Percentiles rank a stretch among this genome's conserved stretches.
Conservation (phyloP, 2,797 vertebrate genomes). For the Pangasius sanitwongsei region DNA sequence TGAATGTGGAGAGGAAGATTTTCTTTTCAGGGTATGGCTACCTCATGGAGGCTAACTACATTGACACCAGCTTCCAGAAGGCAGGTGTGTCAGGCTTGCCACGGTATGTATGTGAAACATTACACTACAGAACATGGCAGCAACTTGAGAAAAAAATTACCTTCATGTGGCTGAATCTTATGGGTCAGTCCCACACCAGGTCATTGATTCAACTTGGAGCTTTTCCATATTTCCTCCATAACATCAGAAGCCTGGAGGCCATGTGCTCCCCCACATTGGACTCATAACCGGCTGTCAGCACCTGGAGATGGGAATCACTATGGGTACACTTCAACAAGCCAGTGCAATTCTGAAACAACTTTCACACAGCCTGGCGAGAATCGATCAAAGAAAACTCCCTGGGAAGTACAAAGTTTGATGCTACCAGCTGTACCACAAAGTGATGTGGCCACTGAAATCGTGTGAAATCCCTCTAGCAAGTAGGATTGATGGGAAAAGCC, state of each 20-base stretch:
- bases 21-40: not conserved
- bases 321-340: not conserved
- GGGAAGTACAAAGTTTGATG: not conserved
- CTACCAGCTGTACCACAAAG: not conserved
- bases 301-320: too few species aligned
- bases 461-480: not conserved
- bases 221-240: not conserved
- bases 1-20: not conserved
- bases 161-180: not conserved
- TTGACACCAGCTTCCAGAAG: not conserved
- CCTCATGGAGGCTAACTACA: not conserved
- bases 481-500: conserved; percentile 7
- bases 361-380: not conserved
- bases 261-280: not conserved
- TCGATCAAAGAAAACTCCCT: not conserved
- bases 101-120: too few species aligned
- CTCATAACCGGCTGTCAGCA: not conserved
- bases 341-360: not conserved
- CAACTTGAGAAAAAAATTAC: not conserved
- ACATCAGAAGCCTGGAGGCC: not conserved
- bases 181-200: not conserved
- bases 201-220: not conserved
- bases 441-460: not conserved
- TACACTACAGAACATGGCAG: not conserved
- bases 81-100: not conserved